A percentile compares a stretch with the other conserved stretches of the same genome.
These are phyloP conservation scores for Mesoclemmys tuberculata DNA, from an alignment of 2,113 vertebrate species.

Conservation along the genomic window DNA sequence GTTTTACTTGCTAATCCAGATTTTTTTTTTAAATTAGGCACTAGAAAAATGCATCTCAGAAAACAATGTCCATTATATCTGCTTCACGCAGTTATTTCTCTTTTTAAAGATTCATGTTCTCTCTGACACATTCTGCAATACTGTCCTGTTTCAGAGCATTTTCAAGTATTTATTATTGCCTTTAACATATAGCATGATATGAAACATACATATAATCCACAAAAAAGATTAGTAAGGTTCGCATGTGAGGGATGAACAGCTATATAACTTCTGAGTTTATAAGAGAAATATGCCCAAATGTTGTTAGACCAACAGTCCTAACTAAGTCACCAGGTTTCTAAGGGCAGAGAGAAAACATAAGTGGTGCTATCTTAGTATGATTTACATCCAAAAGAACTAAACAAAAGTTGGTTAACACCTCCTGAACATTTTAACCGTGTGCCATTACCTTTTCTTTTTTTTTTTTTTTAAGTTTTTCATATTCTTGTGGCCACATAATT, in stretches of 20 bases:
- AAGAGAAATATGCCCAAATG: background rate
- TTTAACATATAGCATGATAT: background rate
- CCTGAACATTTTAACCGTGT: background rate
- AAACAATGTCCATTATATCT: background rate
- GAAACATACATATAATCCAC: background rate
- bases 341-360: background rate
- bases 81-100: background rate
- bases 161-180: background rate
- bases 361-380: background rate
- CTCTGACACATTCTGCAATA: background rate
- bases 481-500: background rate
- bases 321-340: background rate
- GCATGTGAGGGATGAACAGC: background rate
- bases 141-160: background rate
- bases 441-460: fast-evolving
- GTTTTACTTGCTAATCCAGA: background rate
- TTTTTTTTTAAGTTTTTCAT: background rate
- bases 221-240: background rate
- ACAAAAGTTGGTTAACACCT: background rate
- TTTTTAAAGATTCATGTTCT: background rate
- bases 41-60: fast-evolving
- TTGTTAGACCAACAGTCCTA: background rate
- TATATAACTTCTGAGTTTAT: background rate
- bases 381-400: background rate
- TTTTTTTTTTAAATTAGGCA: background rate